Base-by-base conservation (phyloP, 2,888 invertebrate genomes). In the Nudaria mundana region DNA sequence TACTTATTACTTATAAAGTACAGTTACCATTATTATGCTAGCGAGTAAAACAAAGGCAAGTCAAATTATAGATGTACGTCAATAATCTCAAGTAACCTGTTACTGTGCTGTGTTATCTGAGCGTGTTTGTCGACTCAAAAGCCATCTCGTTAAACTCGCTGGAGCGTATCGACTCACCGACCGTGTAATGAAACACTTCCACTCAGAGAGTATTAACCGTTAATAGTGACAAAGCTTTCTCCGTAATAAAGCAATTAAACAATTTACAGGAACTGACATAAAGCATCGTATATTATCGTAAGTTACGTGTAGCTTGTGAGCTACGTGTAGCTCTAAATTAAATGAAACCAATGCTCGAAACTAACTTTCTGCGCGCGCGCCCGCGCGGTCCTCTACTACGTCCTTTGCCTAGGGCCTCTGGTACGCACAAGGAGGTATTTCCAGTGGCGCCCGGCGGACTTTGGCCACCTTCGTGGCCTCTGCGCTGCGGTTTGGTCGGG, bases 101-200 rank as follows among this genome's bases (percentile, higher is more conserved):
- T 64, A 58, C 45, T 50, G 52, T 54, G 58, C 45, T 50, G 52
- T 54, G 58, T 61, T 66, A 70, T 67, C 60, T 58, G 61, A 65
- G 56, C 62, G 55, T 52, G 68, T 70, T 74, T 62, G 66, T 67
- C 51, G 63, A 66, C 59, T 68, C 72, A 5, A 65, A 69, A 77
- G 71, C 72, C 63, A 78, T 79, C 81, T 82, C 71, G 78, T 83
- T 77, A 77, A 67, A 73, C 53, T 55, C 77, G 80, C 57, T 73
- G 72, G 78, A 81, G 83, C 84, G 78, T 70, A 72, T 67, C 72
- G 62, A 56, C 56, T 70, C 73, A 66, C 74, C 73, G 56, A 77
- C 71, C 87, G 81, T 86, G 80, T 82, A 86, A 85, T 86, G 80
- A 80, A 79, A 81, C 81, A 82, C 82, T 83, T 82, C 84, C 81